Conservation (phyloP, 2,113 vertebrate genomes). For the human region GRCh38 chr16:11202501-11203000, state of each 20-base stretch:
- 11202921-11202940: background rate
- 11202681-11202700: background rate
- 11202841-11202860: background rate
- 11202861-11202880: background rate
- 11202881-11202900: background rate
- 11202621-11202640: background rate
- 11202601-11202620: background rate
- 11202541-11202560: background rate
- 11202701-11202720: accelerated
- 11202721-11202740: background rate
- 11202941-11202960: background rate
- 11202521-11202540: accelerated
- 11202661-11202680: background rate
- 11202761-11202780: background rate
- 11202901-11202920: background rate
- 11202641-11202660: background rate
- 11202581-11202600: accelerated
- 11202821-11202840: background rate
- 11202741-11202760: background rate
- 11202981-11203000: accelerated
- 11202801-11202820: background rate
- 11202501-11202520: accelerated
- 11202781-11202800: background rate
- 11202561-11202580: background rate
- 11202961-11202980: background rate